Base-by-base conservation (phyloP, 2,797 vertebrate species). In the Apodemus agrarius region DNA sequence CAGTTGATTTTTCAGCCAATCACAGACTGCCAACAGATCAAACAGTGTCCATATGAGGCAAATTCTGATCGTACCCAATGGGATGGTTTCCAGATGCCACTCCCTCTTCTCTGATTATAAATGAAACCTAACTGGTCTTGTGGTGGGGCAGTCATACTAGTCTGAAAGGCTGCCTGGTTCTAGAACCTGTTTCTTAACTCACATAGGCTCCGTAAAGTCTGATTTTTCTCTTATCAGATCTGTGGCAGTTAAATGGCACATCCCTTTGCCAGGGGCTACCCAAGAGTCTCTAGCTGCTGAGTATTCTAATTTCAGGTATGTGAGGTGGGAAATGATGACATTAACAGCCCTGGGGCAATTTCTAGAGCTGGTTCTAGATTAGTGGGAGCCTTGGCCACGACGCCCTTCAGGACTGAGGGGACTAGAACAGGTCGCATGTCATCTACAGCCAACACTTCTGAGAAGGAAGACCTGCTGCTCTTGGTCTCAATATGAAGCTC, bases 41-140 rank as follows among this genome's bases (percentile, higher is more conserved):
- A 67, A 37, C 24, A 26, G 16, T 49, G 61, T 43, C 49, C 49
- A 49, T 49, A 31, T 0, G 22, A 94, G 49, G 49, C 12, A 61
- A 85, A 59, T 52, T 52, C 59, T 61, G 19, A 61, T 37, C 2
- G 21, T 29, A 94, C 40, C 65, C 82, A 63, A 63, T 65, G 11
- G 34, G 75, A 43, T 16, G 59, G n/a, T 34, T 81, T 80, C 40
- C 49, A 37, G 34, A 21, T 52, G 63, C 74, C 63, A 63, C 13
- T 86, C 79, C 75, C 40, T 61, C 69, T 74, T 80, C 34, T 95
- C 65, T 43, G 65, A 67, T 69, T 75, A 43, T 91, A 87, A 95
- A 81, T 87, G 69, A 34, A 74, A 49, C 74, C 69, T 57, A n/a
- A 49, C 61, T 61, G 12, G n/a, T 12, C 81, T 59, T 63, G 24